A percentile compares a stretch with the other conserved stretches of the same genome.
phyloP scores from a whole-genome alignment of 2,888 invertebrate species.

The Lepidochrysops patricia region DNA sequence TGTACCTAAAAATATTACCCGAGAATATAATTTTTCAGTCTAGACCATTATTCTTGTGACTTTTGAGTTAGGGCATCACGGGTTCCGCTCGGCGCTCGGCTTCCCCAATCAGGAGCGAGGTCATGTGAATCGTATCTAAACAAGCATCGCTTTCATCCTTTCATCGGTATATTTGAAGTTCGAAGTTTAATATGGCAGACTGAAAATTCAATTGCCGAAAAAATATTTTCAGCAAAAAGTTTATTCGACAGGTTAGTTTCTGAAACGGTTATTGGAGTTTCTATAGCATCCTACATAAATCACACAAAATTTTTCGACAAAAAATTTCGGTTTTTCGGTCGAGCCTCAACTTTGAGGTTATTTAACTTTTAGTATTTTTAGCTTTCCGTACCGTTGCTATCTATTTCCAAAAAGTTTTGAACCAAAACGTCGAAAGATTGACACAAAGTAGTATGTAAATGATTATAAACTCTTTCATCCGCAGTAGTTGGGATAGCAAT shows the following conservation, averaged over 20 bases:
- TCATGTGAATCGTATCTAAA: not conserved
- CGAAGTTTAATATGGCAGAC: not conserved
- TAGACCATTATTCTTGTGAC: not conserved
- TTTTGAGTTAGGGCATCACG: not conserved
- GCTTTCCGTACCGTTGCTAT: not conserved
- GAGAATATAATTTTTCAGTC: not conserved
- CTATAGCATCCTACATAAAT: slow-evolving; percentile 11
- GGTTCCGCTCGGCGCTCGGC: not conserved
- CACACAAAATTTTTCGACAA: slow-evolving; percentile 14
- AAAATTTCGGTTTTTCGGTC: not conserved
- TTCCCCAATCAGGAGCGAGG: not conserved
- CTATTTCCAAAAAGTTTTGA: not conserved
- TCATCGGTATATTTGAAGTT: slow-evolving; percentile 1
- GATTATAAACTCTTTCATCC: too few species aligned
- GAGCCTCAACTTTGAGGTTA: not conserved
- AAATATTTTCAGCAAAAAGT: not conserved
- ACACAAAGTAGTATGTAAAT: not conserved
- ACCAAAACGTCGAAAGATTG: not conserved
- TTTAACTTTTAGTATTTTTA: not conserved
- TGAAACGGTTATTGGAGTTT: slow-evolving; percentile 3
- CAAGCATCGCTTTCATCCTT: slow-evolving; percentile 5
- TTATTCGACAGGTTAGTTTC: slow-evolving; percentile 5
- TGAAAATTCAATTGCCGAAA: slow-evolving; percentile 3
- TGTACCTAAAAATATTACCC: not conserved
- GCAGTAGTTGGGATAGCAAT: too few species aligned